Base-by-base conservation (phyloP, 2,113 vertebrate species). In the Calyptommatus sinebrachiatus region DNA sequence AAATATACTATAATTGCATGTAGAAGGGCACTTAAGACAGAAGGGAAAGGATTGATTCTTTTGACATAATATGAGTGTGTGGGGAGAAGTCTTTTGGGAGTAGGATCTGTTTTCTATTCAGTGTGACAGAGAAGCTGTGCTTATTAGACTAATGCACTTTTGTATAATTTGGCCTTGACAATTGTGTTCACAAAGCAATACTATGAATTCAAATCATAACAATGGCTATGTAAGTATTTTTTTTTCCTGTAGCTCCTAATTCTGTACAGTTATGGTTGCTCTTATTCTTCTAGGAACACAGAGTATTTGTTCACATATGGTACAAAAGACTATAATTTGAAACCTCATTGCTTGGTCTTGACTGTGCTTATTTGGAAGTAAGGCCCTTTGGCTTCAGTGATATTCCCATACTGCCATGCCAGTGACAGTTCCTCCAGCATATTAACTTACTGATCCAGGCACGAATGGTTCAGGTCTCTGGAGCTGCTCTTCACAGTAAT, bases 121-220 rank as follows among this genome's bases (percentile, higher is more conserved):
- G 28, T 78, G 71, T 68, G 73, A 77, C 0, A 0, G 26, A 16
- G 50, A 45, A 31, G 35, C 18, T 10, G 2, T 48, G 24, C 82
- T 89, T 85, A 83, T 82, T 62, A 78, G 83, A 86, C 85, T 68
- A 85, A 73, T 21, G 26, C 0, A 3, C 63, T 85, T 77, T 71
- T 79, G 76, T 61, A 82, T 69, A 82, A 79, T 84, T 71, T 90
- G 84, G 86, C 87, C 87, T 88, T 89, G 79, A 80, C 78, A 76
- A 22, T 61, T 83, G 45, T 83, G 45, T 76, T 82, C 28, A 62
- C 68, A 83, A 35, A 35, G 65, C 82, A 83, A 80, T 11, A 66
- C 70, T 85, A 63, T 68, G 79, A 87, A 57, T 81, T 74, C n/a
- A 86, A 86, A 88, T 76, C 7, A 71, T 29, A 85, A 79, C 77